These are phyloP conservation scores for Metridium senile DNA, from an alignment of 92 coral and sea anemone species.

Conservation along the genomic window DNA sequence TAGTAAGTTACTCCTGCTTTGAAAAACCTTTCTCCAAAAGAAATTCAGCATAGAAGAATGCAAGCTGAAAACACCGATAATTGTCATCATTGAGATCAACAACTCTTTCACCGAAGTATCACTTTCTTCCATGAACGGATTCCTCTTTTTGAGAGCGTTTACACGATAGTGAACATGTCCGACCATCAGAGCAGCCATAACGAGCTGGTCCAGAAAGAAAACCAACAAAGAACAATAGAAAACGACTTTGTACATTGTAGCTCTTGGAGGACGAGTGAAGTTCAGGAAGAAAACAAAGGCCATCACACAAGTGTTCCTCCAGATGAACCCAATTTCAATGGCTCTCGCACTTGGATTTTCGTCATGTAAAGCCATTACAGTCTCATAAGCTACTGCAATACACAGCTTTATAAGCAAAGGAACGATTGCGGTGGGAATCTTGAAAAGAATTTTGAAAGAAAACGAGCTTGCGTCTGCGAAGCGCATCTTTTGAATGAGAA, in stretches of 20 bases:
- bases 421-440: background rate
- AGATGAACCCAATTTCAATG: conserved; percentile 21
- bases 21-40: conserved; percentile 7
- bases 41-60: conserved; percentile 10
- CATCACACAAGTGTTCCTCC: conserved; percentile 21
- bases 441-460: background rate
- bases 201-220: conserved; percentile 22
- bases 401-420: conserved; percentile 1
- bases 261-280: conserved; percentile 19
- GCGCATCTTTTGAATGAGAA: conserved; percentile 4
- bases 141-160: background rate
- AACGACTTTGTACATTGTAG: background rate
- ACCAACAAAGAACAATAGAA: conserved; percentile 10
- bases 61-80: conserved; percentile 1
- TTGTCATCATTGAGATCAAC: conserved; percentile 10
- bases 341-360: conserved; percentile 19
- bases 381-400: conserved; percentile 6
- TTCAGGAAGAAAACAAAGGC: conserved; percentile 15
- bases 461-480: conserved; percentile 21
- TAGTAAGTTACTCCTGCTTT: conserved; percentile 1
- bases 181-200: conserved; percentile 8
- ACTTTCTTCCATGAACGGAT: background rate
- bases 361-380: background rate
- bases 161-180: conserved; percentile 13
- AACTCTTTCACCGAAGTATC: background rate